Percentiles rank a stretch among this genome's conserved stretches.
Evolutionary conservation across 2,113 vertebrate species (phyloP).

Genomic region (Gila orcuttii): DNA sequence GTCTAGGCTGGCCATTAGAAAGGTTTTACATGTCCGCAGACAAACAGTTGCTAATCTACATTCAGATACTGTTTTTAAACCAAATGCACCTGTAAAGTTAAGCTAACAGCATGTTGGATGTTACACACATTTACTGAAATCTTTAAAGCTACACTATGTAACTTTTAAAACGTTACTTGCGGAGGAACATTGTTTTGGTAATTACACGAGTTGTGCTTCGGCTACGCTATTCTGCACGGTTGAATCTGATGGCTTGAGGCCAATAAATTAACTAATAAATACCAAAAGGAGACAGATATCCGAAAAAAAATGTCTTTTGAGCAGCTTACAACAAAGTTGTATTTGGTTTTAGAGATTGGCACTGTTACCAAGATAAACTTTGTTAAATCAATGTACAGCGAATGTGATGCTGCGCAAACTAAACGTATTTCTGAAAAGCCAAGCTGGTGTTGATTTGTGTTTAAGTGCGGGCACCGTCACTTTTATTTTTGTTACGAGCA

Average conservation of each 20-base stretch:
- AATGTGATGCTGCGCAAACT: background rate
- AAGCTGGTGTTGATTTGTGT: background rate
- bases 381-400: background rate
- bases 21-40: background rate
- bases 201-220: background rate
- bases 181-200: background rate
- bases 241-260: background rate
- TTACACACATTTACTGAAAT: background rate
- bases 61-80: background rate
- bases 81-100: background rate
- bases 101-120: background rate
- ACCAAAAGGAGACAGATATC: background rate
- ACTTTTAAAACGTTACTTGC: background rate
- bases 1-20: constrained; percentile 22
- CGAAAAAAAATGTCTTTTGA: background rate
- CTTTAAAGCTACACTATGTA: constrained; percentile 24
- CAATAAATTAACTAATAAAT: background rate
- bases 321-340: background rate
- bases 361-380: background rate
- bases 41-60: constrained; percentile 19
- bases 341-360: background rate
- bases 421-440: background rate
- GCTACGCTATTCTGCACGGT: background rate
- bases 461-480: background rate
- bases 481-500: background rate